These are phyloP conservation scores for Drosophila serrata DNA, from an alignment of 1,140 invertebrate species.

Conservation along the genomic window DNA sequence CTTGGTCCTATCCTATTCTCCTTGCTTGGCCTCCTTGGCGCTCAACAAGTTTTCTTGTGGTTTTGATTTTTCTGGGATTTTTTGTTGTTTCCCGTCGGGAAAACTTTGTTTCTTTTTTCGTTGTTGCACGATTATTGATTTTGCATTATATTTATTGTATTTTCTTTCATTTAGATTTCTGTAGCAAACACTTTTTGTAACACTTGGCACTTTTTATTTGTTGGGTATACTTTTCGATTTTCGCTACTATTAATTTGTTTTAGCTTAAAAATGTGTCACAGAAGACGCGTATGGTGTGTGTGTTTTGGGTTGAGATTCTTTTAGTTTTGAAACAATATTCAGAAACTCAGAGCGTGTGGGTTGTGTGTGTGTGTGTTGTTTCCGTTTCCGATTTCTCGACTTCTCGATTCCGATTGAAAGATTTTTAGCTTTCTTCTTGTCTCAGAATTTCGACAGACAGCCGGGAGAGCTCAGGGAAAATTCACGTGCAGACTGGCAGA, in stretches of 20 bases:
- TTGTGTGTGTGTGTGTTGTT: slow-evolving; percentile 1
- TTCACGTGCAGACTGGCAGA: slow-evolving; percentile 85
- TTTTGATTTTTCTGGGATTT: neutral
- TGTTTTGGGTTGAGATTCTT: slow-evolving; percentile 2
- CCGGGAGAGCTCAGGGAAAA: slow-evolving; percentile 62
- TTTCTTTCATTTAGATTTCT: slow-evolving; percentile 23
- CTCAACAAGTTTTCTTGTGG: slow-evolving; percentile 52
- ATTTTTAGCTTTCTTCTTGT: slow-evolving; percentile 36
- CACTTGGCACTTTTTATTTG: slow-evolving; percentile 63
- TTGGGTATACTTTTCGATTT: slow-evolving; percentile 15
- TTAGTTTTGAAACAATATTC: neutral
- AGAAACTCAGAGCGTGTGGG: slow-evolving; percentile 8
- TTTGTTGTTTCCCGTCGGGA: slow-evolving; percentile 53
- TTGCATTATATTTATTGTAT: slow-evolving; percentile 23
- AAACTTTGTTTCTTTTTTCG: slow-evolving; percentile 13
- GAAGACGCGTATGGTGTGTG: slow-evolving; percentile 3
- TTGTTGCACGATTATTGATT: slow-evolving; percentile 14
- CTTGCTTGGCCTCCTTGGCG: slow-evolving; percentile 22
- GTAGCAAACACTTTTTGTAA: slow-evolving; percentile 31
- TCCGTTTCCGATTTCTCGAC: slow-evolving; percentile 15
- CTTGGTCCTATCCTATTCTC: slow-evolving; percentile 1
- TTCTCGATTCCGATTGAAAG: slow-evolving; percentile 26
- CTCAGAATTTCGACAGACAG: slow-evolving; percentile 54
- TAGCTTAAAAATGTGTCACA: slow-evolving; percentile 11
- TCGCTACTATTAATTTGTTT: slow-evolving; percentile 10